These are phyloP conservation scores for Gadus macrocephalus DNA, from an alignment of 2,113 vertebrate species.

Conservation along the genomic window DNA sequence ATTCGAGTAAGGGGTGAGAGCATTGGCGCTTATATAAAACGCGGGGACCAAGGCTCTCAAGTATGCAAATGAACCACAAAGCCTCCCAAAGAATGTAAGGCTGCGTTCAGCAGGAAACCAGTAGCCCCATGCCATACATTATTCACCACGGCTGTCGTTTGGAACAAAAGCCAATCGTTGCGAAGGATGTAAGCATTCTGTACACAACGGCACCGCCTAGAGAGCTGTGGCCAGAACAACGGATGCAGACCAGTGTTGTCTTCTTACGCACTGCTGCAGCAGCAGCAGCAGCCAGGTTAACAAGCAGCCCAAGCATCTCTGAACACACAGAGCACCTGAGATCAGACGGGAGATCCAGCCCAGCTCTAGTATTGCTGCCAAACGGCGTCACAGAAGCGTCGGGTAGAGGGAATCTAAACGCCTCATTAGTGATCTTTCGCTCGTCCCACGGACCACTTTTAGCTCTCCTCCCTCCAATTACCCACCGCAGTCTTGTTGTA, in stretches of 20 bases:
- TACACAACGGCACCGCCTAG: constrained; percentile 9
- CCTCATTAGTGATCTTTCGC: constrained; percentile 37
- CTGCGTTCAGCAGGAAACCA: constrained; percentile 19
- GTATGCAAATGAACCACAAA: constrained; percentile 12
- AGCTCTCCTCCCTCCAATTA: constrained; percentile 40
- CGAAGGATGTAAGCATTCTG: constrained; percentile 13
- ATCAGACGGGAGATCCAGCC: constrained; percentile 50
- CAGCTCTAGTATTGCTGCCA: constrained; percentile 28
- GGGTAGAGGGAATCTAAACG: constrained; percentile 21
- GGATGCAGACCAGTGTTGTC: constrained; percentile 4
- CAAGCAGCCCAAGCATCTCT: constrained; percentile 20
- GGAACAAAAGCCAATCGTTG: neutral
- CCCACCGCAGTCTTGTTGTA: constrained; percentile 15
- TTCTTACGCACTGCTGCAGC: constrained; percentile 21
- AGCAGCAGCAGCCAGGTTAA: constrained; percentile 35
- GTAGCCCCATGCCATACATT: neutral
- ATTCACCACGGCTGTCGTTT: neutral
- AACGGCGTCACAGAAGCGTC: constrained; percentile 20
- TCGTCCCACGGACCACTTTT: constrained; percentile 40
- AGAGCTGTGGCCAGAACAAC: constrained; percentile 20
- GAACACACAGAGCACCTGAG: constrained; percentile 16
- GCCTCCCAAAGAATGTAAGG: neutral
- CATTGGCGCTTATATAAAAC: neutral
- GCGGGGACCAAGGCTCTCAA: constrained; percentile 6
- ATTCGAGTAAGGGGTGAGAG: constrained; percentile 14